These are phyloP conservation scores for Catostylus mosaicus DNA, from an alignment of 30 jellyfish, hydroid and myxozoan species.

Conservation along the genomic window DNA sequence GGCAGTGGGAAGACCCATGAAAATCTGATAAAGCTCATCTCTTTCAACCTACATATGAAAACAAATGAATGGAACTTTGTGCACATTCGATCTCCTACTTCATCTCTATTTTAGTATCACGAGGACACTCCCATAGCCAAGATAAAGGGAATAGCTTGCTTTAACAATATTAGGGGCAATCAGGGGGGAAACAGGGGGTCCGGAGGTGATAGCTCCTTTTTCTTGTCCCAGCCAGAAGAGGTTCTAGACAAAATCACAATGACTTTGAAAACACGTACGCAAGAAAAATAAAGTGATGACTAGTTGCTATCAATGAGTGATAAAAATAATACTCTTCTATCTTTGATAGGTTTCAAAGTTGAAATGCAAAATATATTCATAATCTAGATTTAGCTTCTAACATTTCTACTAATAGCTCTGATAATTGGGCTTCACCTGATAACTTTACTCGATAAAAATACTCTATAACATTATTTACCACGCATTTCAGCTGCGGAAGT, in stretches of 20 bases:
- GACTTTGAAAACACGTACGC: neutral
- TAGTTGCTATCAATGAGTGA: constrained; percentile 8
- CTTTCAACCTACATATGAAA: too few species aligned
- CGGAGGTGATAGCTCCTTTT: neutral
- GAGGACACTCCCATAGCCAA: neutral
- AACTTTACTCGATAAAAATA: constrained; percentile 80
- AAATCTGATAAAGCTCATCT: too few species aligned
- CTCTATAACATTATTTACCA: constrained; percentile 82
- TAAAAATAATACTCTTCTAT: constrained; percentile 26
- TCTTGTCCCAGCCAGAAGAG: too few species aligned
- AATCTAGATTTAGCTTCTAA: constrained; percentile 90
- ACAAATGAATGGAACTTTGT: too few species aligned
- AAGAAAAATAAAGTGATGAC: neutral
- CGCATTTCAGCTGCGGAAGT: constrained; percentile 89
- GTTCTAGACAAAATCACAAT: neutral
- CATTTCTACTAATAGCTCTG: constrained; percentile 96
- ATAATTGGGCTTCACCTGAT: constrained; percentile 82
- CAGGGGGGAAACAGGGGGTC: neutral
- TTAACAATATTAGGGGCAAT: neutral
- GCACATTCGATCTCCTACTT: too few species aligned
- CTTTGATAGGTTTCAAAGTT: constrained; percentile 36
- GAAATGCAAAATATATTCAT: constrained; percentile 42
- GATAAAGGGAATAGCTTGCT: neutral
- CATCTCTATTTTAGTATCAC: neutral
- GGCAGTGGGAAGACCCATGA: too few species aligned